Base-by-base conservation (phyloP, 2,888 invertebrate species). In the Chrysopilus asiliformis region DNA sequence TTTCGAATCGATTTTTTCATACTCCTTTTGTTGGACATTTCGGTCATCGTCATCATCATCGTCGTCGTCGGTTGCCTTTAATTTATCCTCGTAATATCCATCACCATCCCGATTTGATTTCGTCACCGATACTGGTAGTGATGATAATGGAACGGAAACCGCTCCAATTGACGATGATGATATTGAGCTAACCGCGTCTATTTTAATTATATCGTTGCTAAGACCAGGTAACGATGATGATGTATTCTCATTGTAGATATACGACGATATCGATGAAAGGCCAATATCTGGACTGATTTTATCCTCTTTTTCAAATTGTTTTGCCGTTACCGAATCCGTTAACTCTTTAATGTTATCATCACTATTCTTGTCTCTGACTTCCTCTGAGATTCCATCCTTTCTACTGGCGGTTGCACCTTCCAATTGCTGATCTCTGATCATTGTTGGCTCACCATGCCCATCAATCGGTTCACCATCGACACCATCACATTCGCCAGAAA, bases 231-330 rank as follows among this genome's bases (percentile, higher is more conserved):
- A 32, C 4, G 43, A 43, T 30, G 43, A 43, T 7, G 41, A 41
- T 10, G 39, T 39, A 22, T 43, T 41, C 22, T 45, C 43, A 25
- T 42, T 43, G 22, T 43, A 42, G 3, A 38, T 25, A 28, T 39
- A 43, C 14, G 41, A 43, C 13, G 62, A 62, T 34, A 62, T 58
- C 4, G 60, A 59, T 1, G 62, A 61, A n/a, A 60, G 45, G 2
- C 59, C 59, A 20, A 50, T 46, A 4, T 60, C 17, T 31, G 24
- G 29, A 36, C 17, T 45, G 31, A 22, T 34, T 8, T 38, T 38
- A 7, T 25, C 38, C 29, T 34, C 34, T 2, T 26, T 31, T n/a
- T 25, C 4, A 3, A 22, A n/a, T 3, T 2, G 4, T 3, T 13
- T 12, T 14, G 8, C 24, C 8, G 7, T 6, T 4, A 9, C 4